These are phyloP conservation scores for Silurus aristotelis DNA, from an alignment of 2,797 vertebrate species.

Conservation along the genomic window DNA sequence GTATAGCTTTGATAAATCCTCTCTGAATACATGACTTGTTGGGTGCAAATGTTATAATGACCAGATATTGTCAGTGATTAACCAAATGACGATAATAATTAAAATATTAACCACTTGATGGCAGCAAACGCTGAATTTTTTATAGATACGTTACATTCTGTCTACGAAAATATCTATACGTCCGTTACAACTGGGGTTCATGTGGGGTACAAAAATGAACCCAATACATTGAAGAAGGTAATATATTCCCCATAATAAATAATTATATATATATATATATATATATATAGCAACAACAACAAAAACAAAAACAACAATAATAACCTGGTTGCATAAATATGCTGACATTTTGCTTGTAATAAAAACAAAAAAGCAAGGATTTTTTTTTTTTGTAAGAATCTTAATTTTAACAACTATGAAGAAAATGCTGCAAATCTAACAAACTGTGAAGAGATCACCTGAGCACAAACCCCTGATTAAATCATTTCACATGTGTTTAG, in stretches of 20 bases:
- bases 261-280: no score
- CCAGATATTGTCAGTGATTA: background rate
- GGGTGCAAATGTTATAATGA: background rate
- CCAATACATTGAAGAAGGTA: no score
- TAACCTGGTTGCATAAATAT: background rate
- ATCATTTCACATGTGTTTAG: background rate
- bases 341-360: background rate
- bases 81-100: background rate
- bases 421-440: background rate
- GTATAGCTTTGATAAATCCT: background rate
- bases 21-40: background rate
- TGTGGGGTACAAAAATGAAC: no score
- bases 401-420: background rate
- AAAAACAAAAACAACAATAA: background rate
- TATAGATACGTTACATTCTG: background rate
- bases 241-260: no score
- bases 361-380: background rate
- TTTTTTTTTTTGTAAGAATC: background rate
- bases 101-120: slow-evolving; percentile 65
- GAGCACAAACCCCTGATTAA: background rate
- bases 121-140: slow-evolving; percentile 46
- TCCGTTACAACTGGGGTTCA: no score
- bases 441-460: background rate
- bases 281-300: no score
- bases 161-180: background rate